Evolutionary conservation across 2,888 invertebrate species (phyloP).

Genomic region (Agrochola litura): DNA sequence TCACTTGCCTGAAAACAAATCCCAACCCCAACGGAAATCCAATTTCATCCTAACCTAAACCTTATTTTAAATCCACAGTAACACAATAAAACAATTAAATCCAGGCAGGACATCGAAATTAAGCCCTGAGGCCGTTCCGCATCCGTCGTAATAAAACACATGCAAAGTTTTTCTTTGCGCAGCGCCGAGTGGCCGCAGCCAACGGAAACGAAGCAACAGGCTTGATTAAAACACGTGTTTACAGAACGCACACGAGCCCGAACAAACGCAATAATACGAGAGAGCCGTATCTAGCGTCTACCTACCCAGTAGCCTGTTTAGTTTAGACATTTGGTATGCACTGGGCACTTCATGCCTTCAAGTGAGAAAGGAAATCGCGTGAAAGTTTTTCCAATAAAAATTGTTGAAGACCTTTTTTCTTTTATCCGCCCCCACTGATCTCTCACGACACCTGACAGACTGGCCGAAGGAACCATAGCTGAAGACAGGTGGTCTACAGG

Average conservation of each 20-base stretch:
- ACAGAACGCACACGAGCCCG: constrained; percentile 87
- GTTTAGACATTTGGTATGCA: constrained; percentile 59
- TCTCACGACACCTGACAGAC: neutral
- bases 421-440: neutral
- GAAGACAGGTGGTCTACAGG: neutral
- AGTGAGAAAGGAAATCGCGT: neutral
- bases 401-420: neutral
- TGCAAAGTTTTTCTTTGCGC: constrained; percentile 90
- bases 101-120: constrained; percentile 85
- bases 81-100: constrained; percentile 86
- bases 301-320: constrained; percentile 46
- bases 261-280: constrained; percentile 83
- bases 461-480: neutral
- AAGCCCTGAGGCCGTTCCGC: constrained; percentile 85
- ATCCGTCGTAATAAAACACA: constrained; percentile 90
- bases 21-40: constrained; percentile 21
- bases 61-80: constrained; percentile 74
- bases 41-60: constrained; percentile 48
- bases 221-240: constrained; percentile 91
- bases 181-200: constrained; percentile 84
- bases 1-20: constrained; percentile 4
- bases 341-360: constrained; percentile 12
- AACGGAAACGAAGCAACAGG: constrained; percentile 89
- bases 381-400: neutral
- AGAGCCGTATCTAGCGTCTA: constrained; percentile 34